phyloP scores from a whole-genome alignment of 2,797 vertebrate genomes.

The Pipistrellus nathusii region DNA sequence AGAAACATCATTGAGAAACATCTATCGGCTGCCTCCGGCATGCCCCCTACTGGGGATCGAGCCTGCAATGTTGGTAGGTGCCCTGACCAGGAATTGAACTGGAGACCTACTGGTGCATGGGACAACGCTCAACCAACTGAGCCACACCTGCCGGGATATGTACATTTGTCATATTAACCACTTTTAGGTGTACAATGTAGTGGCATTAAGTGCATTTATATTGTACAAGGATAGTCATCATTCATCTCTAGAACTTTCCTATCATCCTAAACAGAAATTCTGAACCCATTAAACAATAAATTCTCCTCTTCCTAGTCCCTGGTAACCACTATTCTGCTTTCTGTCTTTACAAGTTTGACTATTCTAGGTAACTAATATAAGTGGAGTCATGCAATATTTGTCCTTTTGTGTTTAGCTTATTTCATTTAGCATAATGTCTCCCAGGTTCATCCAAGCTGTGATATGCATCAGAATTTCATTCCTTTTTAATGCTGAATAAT shows the following conservation, averaged over 20 bases:
- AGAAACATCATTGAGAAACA: too few relatives aligned
- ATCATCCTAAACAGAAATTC: not conserved
- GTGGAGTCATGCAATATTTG: not conserved
- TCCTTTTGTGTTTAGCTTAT: not conserved
- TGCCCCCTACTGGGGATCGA: too few relatives aligned
- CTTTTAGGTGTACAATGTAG: not conserved
- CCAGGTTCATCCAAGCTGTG: not conserved
- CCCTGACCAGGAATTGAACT: too few relatives aligned
- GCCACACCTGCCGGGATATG: not conserved
- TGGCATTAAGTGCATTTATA: not conserved
- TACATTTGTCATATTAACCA: not conserved
- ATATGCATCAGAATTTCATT: not conserved
- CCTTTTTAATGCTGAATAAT: not conserved
- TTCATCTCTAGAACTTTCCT: not conserved
- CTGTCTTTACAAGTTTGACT: not conserved
- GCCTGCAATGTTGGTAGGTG: too few relatives aligned
- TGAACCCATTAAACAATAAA: not conserved
- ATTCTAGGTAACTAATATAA: not conserved
- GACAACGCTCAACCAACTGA: too few relatives aligned
- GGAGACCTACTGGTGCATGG: too few relatives aligned
- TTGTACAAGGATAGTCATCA: not conserved
- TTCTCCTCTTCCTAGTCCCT: not conserved
- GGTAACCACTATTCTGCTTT: not conserved
- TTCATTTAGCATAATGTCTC: not conserved
- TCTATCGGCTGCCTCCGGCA: too few relatives aligned